phyloP scores from a whole-genome alignment of 2,113 vertebrate genomes.

The Strix uralensis region DNA sequence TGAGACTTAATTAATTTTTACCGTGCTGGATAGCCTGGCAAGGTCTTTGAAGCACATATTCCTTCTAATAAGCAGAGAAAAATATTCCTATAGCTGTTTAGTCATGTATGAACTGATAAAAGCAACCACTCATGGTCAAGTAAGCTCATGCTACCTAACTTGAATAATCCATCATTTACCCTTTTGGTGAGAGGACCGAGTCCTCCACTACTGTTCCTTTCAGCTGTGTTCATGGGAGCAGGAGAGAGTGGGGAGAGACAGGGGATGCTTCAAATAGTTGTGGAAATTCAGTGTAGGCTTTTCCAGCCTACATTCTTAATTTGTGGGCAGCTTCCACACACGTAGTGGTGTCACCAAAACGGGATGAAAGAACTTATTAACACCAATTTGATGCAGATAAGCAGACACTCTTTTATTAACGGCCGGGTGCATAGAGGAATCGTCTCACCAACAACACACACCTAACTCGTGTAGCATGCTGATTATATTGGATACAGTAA shows the following conservation, averaged over 20 bases:
- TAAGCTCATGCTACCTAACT: neutral
- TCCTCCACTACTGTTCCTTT: neutral
- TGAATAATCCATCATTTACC: neutral
- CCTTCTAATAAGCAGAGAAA: conserved; percentile 3
- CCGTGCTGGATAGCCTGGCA: neutral
- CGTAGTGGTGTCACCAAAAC: too few relatives aligned
- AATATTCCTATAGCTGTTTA: neutral
- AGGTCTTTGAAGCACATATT: neutral
- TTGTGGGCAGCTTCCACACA: neutral
- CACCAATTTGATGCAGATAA: too few relatives aligned
- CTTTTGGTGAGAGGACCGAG: neutral
- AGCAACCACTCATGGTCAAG: neutral
- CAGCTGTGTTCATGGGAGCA: neutral
- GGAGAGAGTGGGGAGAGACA: neutral
- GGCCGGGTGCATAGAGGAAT: too few relatives aligned
- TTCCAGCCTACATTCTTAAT: neutral
- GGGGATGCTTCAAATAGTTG: accelerated
- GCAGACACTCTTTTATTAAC: too few relatives aligned
- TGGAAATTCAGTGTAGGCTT: neutral
- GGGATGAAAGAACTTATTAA: too few relatives aligned
- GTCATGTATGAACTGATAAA: neutral
- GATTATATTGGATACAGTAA: too few relatives aligned
- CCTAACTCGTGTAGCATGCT: too few relatives aligned
- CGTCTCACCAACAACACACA: too few relatives aligned
- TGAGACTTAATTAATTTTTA: neutral